Conservation (phyloP, 1,140 invertebrate species). For the Lineus longissimus region DNA sequence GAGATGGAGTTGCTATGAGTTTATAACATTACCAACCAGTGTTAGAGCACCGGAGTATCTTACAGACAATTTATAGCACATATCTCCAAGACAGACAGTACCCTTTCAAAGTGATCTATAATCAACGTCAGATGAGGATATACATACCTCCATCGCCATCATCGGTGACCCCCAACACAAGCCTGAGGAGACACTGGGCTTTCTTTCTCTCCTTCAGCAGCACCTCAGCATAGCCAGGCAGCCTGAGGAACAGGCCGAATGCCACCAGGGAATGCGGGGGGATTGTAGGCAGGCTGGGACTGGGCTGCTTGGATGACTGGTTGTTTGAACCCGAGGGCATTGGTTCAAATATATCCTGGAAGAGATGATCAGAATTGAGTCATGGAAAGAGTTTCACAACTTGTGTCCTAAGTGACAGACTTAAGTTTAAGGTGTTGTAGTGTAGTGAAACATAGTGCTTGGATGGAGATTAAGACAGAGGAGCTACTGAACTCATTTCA, state of each 20-base stretch:
- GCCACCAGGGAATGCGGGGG: slow-evolving; percentile 85
- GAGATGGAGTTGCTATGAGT: too few relatives aligned
- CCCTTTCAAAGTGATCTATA: neutral
- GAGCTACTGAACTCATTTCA: too few relatives aligned
- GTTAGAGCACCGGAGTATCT: neutral
- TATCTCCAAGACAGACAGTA: too few relatives aligned
- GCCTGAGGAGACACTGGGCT: slow-evolving; percentile 76
- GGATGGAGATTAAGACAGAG: too few relatives aligned
- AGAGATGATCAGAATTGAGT: slow-evolving; percentile 9
- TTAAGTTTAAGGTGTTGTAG: too few relatives aligned
- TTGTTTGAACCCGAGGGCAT: slow-evolving; percentile 32
- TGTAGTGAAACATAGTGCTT: too few relatives aligned
- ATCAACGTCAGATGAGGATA: slow-evolving; percentile 15
- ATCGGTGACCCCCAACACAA: slow-evolving; percentile 83
- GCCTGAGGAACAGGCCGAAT: slow-evolving; percentile 79
- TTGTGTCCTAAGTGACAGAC: too few relatives aligned
- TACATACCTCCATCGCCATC: slow-evolving; percentile 79
- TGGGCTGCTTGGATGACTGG: slow-evolving; percentile 22
- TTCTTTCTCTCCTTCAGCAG: slow-evolving; percentile 76
- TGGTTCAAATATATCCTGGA: slow-evolving; percentile 35
- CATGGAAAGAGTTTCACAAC: too few relatives aligned
- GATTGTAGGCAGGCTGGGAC: slow-evolving; percentile 57
- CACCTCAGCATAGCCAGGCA: slow-evolving; percentile 85
- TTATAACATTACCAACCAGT: neutral
- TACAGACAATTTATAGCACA: neutral